Base-by-base conservation (phyloP, 2,888 invertebrate species). In the Galerucella calmariensis region DNA sequence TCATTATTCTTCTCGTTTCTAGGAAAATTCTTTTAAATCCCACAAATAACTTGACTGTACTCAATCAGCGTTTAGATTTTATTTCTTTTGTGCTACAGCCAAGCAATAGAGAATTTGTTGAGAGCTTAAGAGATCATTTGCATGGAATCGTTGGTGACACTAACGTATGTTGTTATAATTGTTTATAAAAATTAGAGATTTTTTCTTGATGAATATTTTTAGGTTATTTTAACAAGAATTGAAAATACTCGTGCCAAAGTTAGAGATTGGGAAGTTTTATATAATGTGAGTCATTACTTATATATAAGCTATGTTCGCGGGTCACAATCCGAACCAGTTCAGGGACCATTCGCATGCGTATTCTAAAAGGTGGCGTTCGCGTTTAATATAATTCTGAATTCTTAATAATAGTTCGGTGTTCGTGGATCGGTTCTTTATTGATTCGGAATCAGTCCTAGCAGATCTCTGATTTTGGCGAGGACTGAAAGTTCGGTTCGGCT, bases 1-100 rank as follows among this genome's bases (percentile, higher is more conserved):
- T 35, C 5, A 35, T 35, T 6, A 6, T 5, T 9, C 8, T 6
- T 5, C 35, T 41, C 16, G 48, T 73, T 83, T 84, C 75, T 79
- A 94, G 94, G 84, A 89, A 91, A 46, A 89, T 94, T 81, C 89
- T 96, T 77, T 89, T 92, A 76, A 92, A 92, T 80, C 96, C 96
- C 0, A 91, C 92, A 0, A 91, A 90, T 67, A 90, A 95, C 83
- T 81, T 91, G 1, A 83, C 86, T 0, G 86, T 90, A 10, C 86
- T 96, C 16, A 87, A 89, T 46, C 89, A 90, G 61, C 90, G 96
- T 11, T 91, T 93, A 74, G 91, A 93, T 78, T 93, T 93, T 35
- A 90, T 96, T 11, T 89, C 90, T 12, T 95, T 92, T 87, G 93
- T 94, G 83, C 86, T 90, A 81, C 87, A 90, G 69, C 89, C 92